Evolutionary conservation across 1,140 invertebrate species (phyloP).

Genomic region (Cyrtorhinus lividipennis): DNA sequence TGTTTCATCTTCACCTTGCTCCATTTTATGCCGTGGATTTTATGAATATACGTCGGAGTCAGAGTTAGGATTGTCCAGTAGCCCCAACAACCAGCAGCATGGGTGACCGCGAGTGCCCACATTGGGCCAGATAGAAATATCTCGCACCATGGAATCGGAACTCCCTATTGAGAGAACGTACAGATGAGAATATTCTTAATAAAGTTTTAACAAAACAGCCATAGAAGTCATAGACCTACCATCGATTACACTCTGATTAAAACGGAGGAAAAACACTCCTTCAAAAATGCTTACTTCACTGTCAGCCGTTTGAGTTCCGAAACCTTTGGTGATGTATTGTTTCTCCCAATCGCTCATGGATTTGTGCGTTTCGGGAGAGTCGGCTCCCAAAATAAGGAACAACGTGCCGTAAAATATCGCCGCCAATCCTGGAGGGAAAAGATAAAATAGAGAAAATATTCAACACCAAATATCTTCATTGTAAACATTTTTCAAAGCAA

Average conservation of each 20-base stretch:
- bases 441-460: too few relatives aligned
- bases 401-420: neutral
- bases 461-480: too few relatives aligned
- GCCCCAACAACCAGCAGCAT: slow-evolving; percentile 48
- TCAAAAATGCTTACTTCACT: neutral
- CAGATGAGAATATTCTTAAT: too few relatives aligned
- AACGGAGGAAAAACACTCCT: neutral
- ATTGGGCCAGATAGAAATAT: slow-evolving; percentile 45
- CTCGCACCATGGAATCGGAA: slow-evolving; percentile 38
- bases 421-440: neutral
- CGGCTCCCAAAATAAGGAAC: neutral
- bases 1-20: neutral
- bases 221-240: too few relatives aligned
- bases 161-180: slow-evolving; percentile 7
- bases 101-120: slow-evolving; percentile 46
- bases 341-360: neutral
- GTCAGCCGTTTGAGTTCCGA: neutral
- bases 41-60: slow-evolving; percentile 52
- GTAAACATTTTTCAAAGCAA: too few relatives aligned
- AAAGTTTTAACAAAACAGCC: too few relatives aligned
- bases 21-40: neutral
- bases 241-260: neutral
- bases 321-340: neutral
- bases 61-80: slow-evolving; percentile 53
- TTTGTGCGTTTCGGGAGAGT: neutral